Conservation (phyloP, 2,888 invertebrate genomes). For the Agrotis ipsilon region DNA sequence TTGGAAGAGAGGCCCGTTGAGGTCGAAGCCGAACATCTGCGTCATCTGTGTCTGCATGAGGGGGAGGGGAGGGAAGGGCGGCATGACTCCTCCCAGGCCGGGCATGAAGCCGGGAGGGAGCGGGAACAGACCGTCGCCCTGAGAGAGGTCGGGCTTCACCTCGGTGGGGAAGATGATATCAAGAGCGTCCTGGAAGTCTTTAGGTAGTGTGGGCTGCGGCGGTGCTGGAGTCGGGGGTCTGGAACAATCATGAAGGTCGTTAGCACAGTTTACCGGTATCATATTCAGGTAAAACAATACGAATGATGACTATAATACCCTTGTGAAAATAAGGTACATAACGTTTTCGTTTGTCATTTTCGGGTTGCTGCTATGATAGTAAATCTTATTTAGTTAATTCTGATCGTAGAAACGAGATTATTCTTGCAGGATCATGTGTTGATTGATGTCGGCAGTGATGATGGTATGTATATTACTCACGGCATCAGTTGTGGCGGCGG, state of each 20-base stretch:
- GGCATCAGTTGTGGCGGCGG: too few species aligned
- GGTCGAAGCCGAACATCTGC: conserved; percentile 83
- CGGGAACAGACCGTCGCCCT: conserved; percentile 60
- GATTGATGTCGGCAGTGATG: too few species aligned
- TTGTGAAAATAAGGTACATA: not conserved
- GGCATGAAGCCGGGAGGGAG: conserved; percentile 70
- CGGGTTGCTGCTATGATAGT: not conserved
- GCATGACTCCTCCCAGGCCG: conserved; percentile 69
- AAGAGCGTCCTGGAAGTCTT: conserved; percentile 93
- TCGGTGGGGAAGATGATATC: conserved; percentile 92
- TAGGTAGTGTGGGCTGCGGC: conserved; percentile 84
- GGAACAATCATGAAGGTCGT: conserved; percentile 1
- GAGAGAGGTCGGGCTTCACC: conserved; percentile 70
- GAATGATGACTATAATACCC: not conserved
- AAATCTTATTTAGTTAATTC: too few species aligned
- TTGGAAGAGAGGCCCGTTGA: conserved; percentile 78
- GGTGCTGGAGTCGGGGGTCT: conserved; percentile 46
- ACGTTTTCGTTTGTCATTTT: not conserved
- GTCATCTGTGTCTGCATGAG: conserved; percentile 76
- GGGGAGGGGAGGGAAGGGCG: conserved; percentile 69
- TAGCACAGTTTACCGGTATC: not conserved
- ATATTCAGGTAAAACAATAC: not conserved
- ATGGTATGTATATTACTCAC: not conserved
- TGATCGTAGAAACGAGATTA: too few species aligned
- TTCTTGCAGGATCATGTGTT: too few species aligned